A percentile compares a stretch with the other conserved stretches of the same genome.
Evolutionary conservation across 2,797 vertebrate species (phyloP).

Genomic region (Falco concolor): DNA sequence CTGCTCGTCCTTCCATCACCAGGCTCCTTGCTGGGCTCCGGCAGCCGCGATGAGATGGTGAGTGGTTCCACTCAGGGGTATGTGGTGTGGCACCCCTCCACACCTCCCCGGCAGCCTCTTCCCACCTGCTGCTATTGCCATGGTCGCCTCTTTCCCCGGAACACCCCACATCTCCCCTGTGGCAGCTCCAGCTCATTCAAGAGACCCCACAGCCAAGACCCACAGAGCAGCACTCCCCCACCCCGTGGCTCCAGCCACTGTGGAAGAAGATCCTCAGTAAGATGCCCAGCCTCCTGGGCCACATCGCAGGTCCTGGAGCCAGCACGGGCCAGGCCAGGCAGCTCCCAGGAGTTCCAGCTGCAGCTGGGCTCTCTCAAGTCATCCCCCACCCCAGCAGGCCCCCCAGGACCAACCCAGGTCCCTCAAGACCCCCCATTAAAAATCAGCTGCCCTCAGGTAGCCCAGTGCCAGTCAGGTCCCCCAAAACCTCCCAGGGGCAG

Average conservation of each 20-base stretch:
- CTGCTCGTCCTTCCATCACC: background rate
- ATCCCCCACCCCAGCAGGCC: background rate
- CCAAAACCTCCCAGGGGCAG: background rate
- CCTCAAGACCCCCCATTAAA: no score
- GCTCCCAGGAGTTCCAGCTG: background rate
- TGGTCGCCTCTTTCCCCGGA: fast-evolving
- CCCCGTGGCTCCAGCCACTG: background rate
- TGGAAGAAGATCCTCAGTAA: background rate
- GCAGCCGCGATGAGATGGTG: background rate
- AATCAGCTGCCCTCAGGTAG: background rate
- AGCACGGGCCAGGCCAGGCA: fast-evolving
- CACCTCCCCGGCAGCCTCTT: background rate
- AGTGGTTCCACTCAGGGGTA: fast-evolving
- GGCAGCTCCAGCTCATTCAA: background rate
- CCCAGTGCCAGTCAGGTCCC: no score
- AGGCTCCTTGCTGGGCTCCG: background rate
- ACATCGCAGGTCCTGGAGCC: background rate
- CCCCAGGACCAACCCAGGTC: background rate
- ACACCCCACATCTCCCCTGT: background rate
- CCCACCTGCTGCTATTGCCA: fast-evolving
- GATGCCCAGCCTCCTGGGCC: no score
- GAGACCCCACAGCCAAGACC: background rate
- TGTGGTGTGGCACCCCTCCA: fast-evolving
- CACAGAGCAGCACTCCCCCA: background rate
- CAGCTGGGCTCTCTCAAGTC: fast-evolving